Percentiles rank a stretch among this genome's conserved stretches.
phyloP scores from a whole-genome alignment of 2,888 invertebrate genomes.

The Pristionchus arcanus region DNA sequence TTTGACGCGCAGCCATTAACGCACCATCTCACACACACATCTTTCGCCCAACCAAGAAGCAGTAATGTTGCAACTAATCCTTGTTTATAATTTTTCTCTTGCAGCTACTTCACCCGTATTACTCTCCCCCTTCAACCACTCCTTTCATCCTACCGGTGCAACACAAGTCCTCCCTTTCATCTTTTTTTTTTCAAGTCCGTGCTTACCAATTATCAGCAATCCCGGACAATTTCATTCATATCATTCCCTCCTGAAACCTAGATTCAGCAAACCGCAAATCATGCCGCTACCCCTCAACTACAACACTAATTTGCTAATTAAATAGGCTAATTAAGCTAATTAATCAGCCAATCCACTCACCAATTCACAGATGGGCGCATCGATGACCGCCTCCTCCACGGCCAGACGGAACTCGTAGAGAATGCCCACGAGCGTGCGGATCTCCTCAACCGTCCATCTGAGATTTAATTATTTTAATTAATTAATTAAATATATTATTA shows the following conservation, averaged over 20 bases:
- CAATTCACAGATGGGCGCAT: slow-evolving; percentile 77
- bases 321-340: no score
- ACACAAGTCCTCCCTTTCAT: neutral
- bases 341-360: slow-evolving; percentile 59
- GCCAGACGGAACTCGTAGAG: slow-evolving; percentile 69
- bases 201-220: neutral
- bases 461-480: slow-evolving; percentile 6
- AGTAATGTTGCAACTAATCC: no score
- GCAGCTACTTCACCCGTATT: neutral
- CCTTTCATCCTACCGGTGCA: neutral
- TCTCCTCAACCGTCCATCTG: slow-evolving; percentile 73
- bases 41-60: no score
- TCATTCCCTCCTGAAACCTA: neutral
- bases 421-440: slow-evolving; percentile 66
- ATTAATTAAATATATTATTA: no score
- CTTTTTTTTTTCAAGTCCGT: neutral
- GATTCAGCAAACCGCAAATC: neutral
- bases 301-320: no score
- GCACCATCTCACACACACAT: neutral
- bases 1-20: neutral
- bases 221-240: neutral
- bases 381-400: slow-evolving; percentile 69
- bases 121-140: neutral
- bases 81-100: neutral
- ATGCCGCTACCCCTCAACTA: no score